Evolutionary conservation across 1,140 invertebrate genomes (phyloP), one percentile per base, ranked within the genome.

Genomic region (Coptotermes formosanus): DNA sequence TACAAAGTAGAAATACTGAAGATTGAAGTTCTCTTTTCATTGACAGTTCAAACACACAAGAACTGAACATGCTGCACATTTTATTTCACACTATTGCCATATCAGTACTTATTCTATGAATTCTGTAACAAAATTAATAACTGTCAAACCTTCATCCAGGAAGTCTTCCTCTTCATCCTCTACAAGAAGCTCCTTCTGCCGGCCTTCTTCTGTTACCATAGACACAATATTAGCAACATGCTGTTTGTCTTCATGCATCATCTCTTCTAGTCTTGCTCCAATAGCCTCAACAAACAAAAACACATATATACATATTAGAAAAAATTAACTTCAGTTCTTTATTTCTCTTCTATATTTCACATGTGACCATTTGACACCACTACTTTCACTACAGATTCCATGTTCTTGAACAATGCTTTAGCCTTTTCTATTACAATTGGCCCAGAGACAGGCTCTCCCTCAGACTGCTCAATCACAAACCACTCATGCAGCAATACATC

Each of bases 91-190:
- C 11, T 82, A 82, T n/a, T 21, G 25, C 30, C 2, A 4, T 16
- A 32, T n/a, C 30, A 38, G 30, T 85, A 84, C 59, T 59, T 52
- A 84, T 3, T 84, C 82, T 75, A 82, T 9, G 19, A 25, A 84
- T 30, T 86, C 48, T 82, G 84, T 43, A 81, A 85, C 12, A 85
- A 82, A 19, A 55, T 16, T 55, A 16, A 55, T 55, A 48, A 48
- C 19, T 55, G 3, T 19, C 81, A 88, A 90, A 97, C 97, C 96
- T 94, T 99, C 98, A 92, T 99, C 98, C 12, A 99, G 92, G 90
- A 99, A 99, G 91, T 99, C 98, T 92, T 99, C 99, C 89, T 99
- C 97, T 89, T 99, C 98, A 89, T 99, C 98, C 91, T 97, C 96
- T 82, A 96, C 92, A 85, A 97, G 90, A 2, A 99, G 92, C 88